phyloP scores from a whole-genome alignment of 92 coral and sea anemone species.

The Metridium senile region DNA sequence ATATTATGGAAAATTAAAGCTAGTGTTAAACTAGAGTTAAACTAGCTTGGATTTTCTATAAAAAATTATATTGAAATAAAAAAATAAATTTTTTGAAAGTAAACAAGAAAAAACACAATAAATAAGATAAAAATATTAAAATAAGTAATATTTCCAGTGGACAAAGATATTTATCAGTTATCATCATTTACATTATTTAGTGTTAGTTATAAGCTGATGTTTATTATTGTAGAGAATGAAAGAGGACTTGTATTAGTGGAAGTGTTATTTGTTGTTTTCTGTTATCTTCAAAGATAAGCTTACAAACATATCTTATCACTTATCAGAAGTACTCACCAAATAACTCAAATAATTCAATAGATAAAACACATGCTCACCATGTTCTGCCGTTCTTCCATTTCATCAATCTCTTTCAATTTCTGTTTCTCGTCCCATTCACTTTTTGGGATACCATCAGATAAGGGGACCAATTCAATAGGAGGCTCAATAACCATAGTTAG shows the following conservation, averaged over 20 bases:
- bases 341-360: background rate
- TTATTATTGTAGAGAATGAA: too few relatives aligned
- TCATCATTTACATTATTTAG: too few relatives aligned
- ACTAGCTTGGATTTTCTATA: too few relatives aligned
- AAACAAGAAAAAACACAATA: too few relatives aligned
- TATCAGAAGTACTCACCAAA: background rate
- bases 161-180: too few relatives aligned
- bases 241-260: too few relatives aligned
- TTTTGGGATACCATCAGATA: constrained; percentile 65
- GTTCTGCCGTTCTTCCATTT: constrained; percentile 52
- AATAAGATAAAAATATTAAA: too few relatives aligned
- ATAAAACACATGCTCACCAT: constrained; percentile 40
- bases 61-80: too few relatives aligned
- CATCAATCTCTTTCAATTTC: constrained; percentile 70
- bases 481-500: constrained; percentile 57
- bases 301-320: background rate
- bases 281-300: background rate
- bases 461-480: constrained; percentile 1
- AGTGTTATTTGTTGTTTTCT: background rate
- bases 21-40: too few relatives aligned
- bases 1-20: background rate
- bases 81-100: too few relatives aligned
- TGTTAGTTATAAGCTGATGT: too few relatives aligned
- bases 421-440: constrained; percentile 71
- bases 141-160: too few relatives aligned